Evolutionary conservation across 2,888 invertebrate species (phyloP).

Genomic region (Crossocerus cetratus): DNA sequence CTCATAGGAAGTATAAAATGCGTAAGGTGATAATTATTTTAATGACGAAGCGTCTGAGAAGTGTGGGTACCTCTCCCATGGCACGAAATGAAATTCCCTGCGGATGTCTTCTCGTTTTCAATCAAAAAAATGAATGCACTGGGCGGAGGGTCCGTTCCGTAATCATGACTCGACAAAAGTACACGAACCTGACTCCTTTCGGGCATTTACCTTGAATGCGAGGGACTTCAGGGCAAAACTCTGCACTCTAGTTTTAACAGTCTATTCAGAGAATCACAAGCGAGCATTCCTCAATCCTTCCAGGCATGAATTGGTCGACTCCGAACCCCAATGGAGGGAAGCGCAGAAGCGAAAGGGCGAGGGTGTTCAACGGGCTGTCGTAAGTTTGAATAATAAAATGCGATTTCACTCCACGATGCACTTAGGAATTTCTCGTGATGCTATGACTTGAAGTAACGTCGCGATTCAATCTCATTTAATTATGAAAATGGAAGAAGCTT

Average conservation of each 20-base stretch:
- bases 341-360: slow-evolving; percentile 87
- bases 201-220: neutral
- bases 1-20: slow-evolving; percentile 46
- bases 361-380: slow-evolving; percentile 75
- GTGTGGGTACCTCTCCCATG: slow-evolving; percentile 11
- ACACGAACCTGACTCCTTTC: slow-evolving; percentile 11
- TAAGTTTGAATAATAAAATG: slow-evolving; percentile 55
- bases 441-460: too few species aligned
- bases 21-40: slow-evolving; percentile 55
- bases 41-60: slow-evolving; percentile 49
- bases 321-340: slow-evolving; percentile 93
- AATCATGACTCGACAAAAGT: slow-evolving; percentile 11
- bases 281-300: slow-evolving; percentile 17
- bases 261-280: neutral
- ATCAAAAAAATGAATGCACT: slow-evolving; percentile 24
- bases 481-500: neutral
- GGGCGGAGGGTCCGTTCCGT: neutral
- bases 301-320: slow-evolving; percentile 87
- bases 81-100: slow-evolving; percentile 20
- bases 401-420: neutral
- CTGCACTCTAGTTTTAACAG: slow-evolving; percentile 5
- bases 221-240: slow-evolving; percentile 8
- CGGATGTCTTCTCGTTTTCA: slow-evolving; percentile 19
- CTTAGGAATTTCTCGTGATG: slow-evolving; percentile 7
- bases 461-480: neutral